Conservation (phyloP, 2,888 invertebrate species). For the Lasioglossum villosulum region DNA sequence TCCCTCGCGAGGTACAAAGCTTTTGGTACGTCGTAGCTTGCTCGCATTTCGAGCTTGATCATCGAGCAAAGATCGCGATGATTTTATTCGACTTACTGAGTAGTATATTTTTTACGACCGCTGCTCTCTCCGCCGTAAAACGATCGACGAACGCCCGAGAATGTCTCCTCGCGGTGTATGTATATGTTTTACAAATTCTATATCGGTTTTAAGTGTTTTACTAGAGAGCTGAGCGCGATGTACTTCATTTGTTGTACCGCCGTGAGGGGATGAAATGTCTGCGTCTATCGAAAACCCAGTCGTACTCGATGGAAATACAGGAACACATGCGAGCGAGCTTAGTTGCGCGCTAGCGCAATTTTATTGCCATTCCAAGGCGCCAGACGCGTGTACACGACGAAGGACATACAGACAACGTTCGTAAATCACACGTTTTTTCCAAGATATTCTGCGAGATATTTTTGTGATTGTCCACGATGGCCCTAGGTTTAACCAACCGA, state of each 20-base stretch:
- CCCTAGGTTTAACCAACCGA: slow-evolving; percentile 60
- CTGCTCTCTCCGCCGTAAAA: slow-evolving; percentile 14
- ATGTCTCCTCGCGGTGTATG: not conserved
- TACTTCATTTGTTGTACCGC: slow-evolving; percentile 11
- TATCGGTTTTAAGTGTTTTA: not conserved
- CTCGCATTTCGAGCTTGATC: slow-evolving; percentile 22
- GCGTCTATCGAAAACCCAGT: slow-evolving; percentile 29
- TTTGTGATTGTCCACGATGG: slow-evolving; percentile 78
- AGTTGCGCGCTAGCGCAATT: not conserved
- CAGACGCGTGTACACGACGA: slow-evolving; percentile 28
- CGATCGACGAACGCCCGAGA: not conserved
- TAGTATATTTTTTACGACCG: slow-evolving; percentile 25
- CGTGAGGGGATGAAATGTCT: slow-evolving; percentile 23
- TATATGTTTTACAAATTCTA: not conserved
- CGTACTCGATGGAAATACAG: slow-evolving; percentile 33
- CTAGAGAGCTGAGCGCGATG: slow-evolving; percentile 34
- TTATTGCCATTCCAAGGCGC: slow-evolving; percentile 39
- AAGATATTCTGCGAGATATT: slow-evolving; percentile 79
- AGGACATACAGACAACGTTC: slow-evolving; percentile 49
- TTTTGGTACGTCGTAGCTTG: slow-evolving; percentile 42
- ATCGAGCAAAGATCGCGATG: not conserved
- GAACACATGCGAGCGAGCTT: not conserved
- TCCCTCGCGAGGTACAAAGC: slow-evolving; percentile 16
- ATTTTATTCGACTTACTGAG: not conserved
- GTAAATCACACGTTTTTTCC: slow-evolving; percentile 57